Conservation (phyloP, 1,140 invertebrate genomes). For the Drosophila setifemur region DNA sequence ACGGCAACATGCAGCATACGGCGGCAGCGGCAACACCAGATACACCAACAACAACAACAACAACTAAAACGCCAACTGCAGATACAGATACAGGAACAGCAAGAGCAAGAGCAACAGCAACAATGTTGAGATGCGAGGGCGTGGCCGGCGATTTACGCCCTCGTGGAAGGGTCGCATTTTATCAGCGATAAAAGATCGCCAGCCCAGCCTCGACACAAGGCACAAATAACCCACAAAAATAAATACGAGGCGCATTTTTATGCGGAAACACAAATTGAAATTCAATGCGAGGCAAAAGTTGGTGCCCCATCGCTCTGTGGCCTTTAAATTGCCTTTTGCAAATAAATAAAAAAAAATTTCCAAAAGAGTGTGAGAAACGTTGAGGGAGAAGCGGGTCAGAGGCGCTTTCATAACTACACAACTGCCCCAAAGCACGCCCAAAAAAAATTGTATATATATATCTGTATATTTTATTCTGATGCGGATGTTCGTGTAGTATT, state of each 20-base stretch:
- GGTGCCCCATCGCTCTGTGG: slow-evolving; percentile 31
- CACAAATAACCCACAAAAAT: slow-evolving; percentile 68
- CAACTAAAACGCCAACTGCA: slow-evolving; percentile 31
- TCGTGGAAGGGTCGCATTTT: slow-evolving; percentile 53
- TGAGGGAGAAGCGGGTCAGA: slow-evolving; percentile 30
- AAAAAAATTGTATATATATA: no score
- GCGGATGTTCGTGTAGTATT: neutral
- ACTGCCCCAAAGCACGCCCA: slow-evolving; percentile 52
- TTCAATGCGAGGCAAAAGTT: slow-evolving; percentile 73
- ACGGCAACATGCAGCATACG: slow-evolving; percentile 30
- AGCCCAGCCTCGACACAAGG: slow-evolving; percentile 21
- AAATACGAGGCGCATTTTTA: slow-evolving; percentile 66
- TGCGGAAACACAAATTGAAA: slow-evolving; percentile 81
- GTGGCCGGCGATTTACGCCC: slow-evolving; percentile 60
- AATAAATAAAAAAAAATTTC: slow-evolving; percentile 71
- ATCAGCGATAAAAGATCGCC: slow-evolving; percentile 74
- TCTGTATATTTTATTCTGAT: slow-evolving; percentile 24
- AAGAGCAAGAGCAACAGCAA: slow-evolving; percentile 2
- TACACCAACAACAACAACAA: slow-evolving; percentile 11
- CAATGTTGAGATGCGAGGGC: slow-evolving; percentile 34
- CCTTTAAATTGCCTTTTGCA: slow-evolving; percentile 71
- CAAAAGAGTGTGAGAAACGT: slow-evolving; percentile 24
- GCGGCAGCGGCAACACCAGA: neutral
- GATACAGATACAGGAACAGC: slow-evolving; percentile 1
- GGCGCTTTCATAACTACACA: slow-evolving; percentile 53